These are phyloP conservation scores for Alectoris magna DNA, from an alignment of 2,797 vertebrate species.

Conservation along the genomic window DNA sequence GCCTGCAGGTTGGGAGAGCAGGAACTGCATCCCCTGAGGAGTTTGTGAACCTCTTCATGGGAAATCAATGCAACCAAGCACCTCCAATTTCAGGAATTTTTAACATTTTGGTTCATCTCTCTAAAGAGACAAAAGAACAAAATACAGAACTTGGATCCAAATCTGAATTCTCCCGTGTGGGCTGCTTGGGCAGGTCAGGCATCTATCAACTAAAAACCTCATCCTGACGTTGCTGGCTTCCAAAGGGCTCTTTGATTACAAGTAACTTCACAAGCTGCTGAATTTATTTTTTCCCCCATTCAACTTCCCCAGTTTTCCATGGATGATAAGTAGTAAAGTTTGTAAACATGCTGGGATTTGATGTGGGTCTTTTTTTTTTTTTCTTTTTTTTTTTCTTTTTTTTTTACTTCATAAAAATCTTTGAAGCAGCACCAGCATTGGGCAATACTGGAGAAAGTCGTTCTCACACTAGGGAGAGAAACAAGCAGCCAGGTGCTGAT, in stretches of 20 bases:
- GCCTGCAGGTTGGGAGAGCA: background rate
- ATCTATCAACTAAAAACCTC: background rate
- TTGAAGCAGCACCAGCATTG: background rate
- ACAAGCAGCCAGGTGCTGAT: background rate
- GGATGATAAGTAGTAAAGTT: background rate
- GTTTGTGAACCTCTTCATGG: background rate
- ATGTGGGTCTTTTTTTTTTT: background rate
- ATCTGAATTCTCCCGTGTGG: background rate
- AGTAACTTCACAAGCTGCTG: background rate
- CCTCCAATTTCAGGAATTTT: background rate
- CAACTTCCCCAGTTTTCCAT: background rate
- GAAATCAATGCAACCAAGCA: background rate
- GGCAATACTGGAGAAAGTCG: background rate
- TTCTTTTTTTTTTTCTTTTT: background rate
- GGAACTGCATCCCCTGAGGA: background rate
- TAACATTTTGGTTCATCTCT: background rate
- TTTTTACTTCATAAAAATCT: background rate
- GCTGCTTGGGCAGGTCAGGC: background rate
- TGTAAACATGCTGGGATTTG: conserved; percentile 2
- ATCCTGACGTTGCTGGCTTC: background rate
- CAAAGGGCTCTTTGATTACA: background rate
- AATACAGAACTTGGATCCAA: background rate
- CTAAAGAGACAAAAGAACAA: background rate
- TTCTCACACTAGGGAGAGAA: background rate
- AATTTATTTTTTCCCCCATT: background rate